Evolutionary conservation across 2,888 invertebrate genomes (phyloP).

Genomic region (Drosophila anceps): DNA sequence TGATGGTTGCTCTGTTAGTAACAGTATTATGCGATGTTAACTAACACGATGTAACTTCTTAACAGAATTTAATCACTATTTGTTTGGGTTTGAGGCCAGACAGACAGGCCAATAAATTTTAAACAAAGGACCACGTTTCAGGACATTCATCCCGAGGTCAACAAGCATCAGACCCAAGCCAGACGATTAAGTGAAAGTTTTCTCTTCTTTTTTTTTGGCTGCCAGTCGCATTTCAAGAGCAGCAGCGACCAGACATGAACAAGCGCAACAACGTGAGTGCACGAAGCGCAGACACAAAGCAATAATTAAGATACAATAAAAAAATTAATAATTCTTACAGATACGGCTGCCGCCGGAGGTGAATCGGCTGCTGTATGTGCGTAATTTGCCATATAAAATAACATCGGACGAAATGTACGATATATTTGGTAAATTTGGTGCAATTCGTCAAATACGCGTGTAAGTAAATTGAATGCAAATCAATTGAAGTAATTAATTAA

Average conservation of each 20-base stretch:
- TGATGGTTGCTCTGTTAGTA: conserved; percentile 14
- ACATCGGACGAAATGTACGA: conserved; percentile 99
- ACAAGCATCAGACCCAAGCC: conserved; percentile 50
- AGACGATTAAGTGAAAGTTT: conserved; percentile 70
- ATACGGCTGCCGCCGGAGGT: conserved; percentile 99
- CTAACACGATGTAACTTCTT: conserved; percentile 17
- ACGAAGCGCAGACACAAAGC: conserved; percentile 17
- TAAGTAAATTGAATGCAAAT: conserved; percentile 86
- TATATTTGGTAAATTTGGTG: conserved; percentile 99
- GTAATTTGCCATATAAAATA: conserved; percentile 99
- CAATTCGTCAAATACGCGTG: conserved; percentile 99
- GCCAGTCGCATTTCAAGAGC: conserved; percentile 65
- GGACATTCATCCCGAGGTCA: conserved; percentile 78
- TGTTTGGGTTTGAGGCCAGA: conserved; percentile 79
- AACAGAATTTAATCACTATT: conserved; percentile 40
- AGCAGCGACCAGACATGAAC: conserved; percentile 76
- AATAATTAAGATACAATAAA: conserved; percentile 30
- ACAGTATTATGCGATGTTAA: conserved; percentile 12
- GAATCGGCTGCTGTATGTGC: conserved; percentile 97
- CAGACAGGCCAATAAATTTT: conserved; percentile 67
- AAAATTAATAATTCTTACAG: conserved; percentile 86
- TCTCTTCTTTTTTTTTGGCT: too few species aligned
- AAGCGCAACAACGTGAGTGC: conserved; percentile 84
- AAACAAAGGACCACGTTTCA: conserved; percentile 78
- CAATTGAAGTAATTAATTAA: conserved; percentile 17